Base-by-base conservation (phyloP, 2,113 vertebrate species). In the Osmerus mordax region DNA sequence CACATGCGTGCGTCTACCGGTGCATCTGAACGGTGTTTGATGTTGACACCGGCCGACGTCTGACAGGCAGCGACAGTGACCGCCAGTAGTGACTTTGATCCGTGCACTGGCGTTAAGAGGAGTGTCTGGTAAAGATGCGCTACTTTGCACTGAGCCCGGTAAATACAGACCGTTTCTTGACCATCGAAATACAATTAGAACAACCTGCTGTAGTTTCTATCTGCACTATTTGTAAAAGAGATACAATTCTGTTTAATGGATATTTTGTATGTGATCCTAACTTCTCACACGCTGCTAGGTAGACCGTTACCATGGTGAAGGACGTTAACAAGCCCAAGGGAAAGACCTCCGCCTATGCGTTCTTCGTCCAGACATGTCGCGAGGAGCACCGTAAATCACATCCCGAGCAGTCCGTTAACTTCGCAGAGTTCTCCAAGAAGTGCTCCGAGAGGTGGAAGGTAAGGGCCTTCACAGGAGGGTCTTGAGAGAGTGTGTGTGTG, bases 371-470 rank as follows among this genome's bases (percentile, higher is more conserved):
- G 84, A 96, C 94, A 0, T 96, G 94, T 87, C 87, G 96, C 5
- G 96, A 98, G 47, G 96, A 98, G 70, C 96, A 98, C 86, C 95
- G 97, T 69, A 96, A 95, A 89, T 97, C 97, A 8, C 93, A 94
- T 80, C 97, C 96, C 0, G 95, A 95, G 70, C 93, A 94, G 9
- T 93, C 94, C 0, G 95, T 98, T 72, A 97, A 98, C 90, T 98
- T 98, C 32, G 88, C 95, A 0, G 95, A 97, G 84, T 98, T 98
- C 89, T 98, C 97, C 81, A 96, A 97, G 93, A 96, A 95, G 21
- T 98, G 96, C 73, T 98, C 96, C 0, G 96, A 96, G 91, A 89
- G 93, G 76, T 98, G 97, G 96, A 96, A 94, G 96, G 97, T 97
- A 84, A 86, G 91, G 0, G 1, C 0, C 2, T 3, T 1, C 2